Evolutionary conservation across 2,888 invertebrate genomes (phyloP), one percentile per base, ranked within the genome.

Genomic region (Phortica okadai): DNA sequence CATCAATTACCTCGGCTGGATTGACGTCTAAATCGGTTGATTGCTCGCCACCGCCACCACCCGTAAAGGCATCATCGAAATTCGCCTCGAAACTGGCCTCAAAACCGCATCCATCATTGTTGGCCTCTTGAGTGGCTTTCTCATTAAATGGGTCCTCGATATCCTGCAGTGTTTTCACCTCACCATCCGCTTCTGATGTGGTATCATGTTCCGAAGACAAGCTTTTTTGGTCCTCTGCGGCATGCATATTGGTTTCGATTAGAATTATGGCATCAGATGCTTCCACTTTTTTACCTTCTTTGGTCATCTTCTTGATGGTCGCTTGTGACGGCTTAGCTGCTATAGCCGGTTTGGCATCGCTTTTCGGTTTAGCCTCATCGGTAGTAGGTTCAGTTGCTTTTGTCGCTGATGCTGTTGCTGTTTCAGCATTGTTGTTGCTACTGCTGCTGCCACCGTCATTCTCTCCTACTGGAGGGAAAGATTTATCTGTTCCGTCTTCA

Each of bases 401-500:
- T 75, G 77, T 25, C 67, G 25, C 4, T 50, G 74, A 78, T 21
- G 70, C 77, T 45, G 79, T 54, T 83, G 86, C 73, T 84, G 85
- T 75, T 77, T 74, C 75, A 77, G 82, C 76, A 69, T 76, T 78
- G 70, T 64, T 70, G 14, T 42, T 42, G 41, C 42, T 14, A 16
- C 64, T 64, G 50, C 25, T 64, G 72, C 72, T 76, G 44, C 56
- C 80, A 21, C n/a, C 64, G 58, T 88, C 88, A 84, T 85, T 86
- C 82, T 91, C 90, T 88, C 86, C 89, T 88, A 88, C 88, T 88
- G 95, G 94, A 87, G 96, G 96, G 92, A 96, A 96, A 54, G 95
- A 94, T 89, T 94, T 95, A 83, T 96, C 96, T 88, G 89, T 88
- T 59, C 96, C 94, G 89, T 97, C 96, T 92, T 98, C 97, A 87